Conservation (phyloP, 2,113 vertebrate genomes). For the Phocoena phocoena region DNA sequence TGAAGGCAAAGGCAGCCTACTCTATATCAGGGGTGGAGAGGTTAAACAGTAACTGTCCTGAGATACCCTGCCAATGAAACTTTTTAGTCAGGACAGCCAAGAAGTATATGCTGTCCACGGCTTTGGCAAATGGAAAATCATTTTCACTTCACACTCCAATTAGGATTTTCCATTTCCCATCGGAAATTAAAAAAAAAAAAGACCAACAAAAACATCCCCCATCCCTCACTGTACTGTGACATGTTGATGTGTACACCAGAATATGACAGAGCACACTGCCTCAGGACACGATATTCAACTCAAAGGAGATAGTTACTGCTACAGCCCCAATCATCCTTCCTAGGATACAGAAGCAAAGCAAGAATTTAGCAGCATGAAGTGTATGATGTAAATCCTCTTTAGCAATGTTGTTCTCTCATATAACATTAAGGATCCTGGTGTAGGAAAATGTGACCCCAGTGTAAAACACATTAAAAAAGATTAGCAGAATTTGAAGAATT, state of each 20-base stretch:
- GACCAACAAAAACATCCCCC: not conserved
- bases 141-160: not conserved
- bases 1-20: not conserved
- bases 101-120: not conserved
- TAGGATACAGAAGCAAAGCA: not conserved
- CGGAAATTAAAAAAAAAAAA: not conserved
- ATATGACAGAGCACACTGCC: not conserved
- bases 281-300: not conserved
- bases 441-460: not conserved
- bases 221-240: not conserved
- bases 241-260: not conserved
- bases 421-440: not conserved
- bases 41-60: not conserved
- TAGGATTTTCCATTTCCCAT: not conserved
- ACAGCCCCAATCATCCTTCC: not conserved
- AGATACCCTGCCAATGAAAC: not conserved
- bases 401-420: not conserved
- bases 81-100: not conserved
- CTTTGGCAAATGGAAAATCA: not conserved
- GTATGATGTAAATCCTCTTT: not conserved
- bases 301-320: not conserved
- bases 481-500: not conserved
- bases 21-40: not conserved
- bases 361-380: not conserved
- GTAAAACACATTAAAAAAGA: not conserved